A percentile compares a stretch with the other conserved stretches of the same genome.
phyloP scores from a whole-genome alignment of 2,888 invertebrate genomes.

The Tachystola acroxantha region DNA sequence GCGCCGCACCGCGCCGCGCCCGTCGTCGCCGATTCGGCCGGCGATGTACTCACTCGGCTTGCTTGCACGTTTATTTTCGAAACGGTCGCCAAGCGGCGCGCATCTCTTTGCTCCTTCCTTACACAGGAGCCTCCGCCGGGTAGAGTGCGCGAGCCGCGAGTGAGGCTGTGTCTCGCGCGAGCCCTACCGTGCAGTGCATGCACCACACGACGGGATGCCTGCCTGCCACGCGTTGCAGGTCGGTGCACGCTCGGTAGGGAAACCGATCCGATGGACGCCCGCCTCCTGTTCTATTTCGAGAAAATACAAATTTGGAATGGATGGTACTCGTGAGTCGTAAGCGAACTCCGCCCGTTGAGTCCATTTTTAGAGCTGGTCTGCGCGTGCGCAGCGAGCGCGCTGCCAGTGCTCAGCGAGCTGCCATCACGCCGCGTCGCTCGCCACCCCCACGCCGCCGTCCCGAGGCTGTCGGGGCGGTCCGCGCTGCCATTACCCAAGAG shows the following conservation, averaged over 20 bases:
- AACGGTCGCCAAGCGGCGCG: conserved; percentile 72
- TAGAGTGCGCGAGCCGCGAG: conserved; percentile 23
- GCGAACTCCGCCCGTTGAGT: conserved; percentile 73
- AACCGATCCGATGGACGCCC: conserved; percentile 75
- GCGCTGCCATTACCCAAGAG: conserved; percentile 30
- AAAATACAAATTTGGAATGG: conserved; percentile 90
- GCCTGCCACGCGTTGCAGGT: conserved; percentile 30
- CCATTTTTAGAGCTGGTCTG: conserved; percentile 78
- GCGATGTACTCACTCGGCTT: conserved; percentile 33
- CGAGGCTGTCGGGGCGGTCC: conserved; percentile 28
- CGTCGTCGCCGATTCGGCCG: conserved; percentile 10
- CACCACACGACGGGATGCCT: conserved; percentile 41
- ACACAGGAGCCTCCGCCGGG: conserved; percentile 52
- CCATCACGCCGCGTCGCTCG: conserved; percentile 69
- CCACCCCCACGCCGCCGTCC: conserved; percentile 42
- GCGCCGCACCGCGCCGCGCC: conserved; percentile 17
- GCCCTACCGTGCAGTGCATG: conserved; percentile 37
- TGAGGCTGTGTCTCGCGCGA: conserved; percentile 17
- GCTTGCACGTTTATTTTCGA: conserved; percentile 72
- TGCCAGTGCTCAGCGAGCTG: conserved; percentile 69
- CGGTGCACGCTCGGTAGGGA: conserved; percentile 60
- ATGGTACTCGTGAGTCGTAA: conserved; percentile 74
- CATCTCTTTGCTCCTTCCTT: conserved; percentile 54
- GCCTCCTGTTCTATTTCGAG: conserved; percentile 83
- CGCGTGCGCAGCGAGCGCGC: conserved; percentile 70